Conservation (phyloP, 2,797 vertebrate species). For the Ara ararauna region DNA sequence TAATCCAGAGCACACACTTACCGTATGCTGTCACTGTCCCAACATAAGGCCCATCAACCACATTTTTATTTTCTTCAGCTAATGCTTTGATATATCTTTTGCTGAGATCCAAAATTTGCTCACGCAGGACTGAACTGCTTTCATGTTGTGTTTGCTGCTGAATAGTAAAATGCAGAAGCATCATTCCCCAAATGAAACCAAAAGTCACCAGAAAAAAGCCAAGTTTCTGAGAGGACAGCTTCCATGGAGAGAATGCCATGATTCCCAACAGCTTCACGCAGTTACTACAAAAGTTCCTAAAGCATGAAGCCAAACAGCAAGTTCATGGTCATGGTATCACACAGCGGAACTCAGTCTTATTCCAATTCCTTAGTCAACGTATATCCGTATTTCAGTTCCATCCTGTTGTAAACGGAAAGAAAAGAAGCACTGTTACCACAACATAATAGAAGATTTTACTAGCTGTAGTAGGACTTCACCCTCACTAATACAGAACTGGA, state of each 20-base stretch:
- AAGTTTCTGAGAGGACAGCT: constrained; percentile 98
- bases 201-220: constrained; percentile 99
- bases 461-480: background rate
- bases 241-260: constrained; percentile 95
- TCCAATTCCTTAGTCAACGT: constrained; percentile 70
- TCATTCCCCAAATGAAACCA: constrained; percentile 99
- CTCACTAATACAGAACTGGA: background rate
- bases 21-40: constrained; percentile 98
- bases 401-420: constrained; percentile 53
- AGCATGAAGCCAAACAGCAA: constrained; percentile 31
- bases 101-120: constrained; percentile 98
- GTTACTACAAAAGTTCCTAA: constrained; percentile 55
- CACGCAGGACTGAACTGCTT: constrained; percentile 93
- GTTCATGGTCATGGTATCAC: constrained; percentile 70
- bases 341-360: constrained; percentile 52
- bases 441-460: background rate
- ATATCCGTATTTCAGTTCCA: constrained; percentile 63
- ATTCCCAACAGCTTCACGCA: constrained; percentile 60
- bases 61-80: constrained; percentile 96
- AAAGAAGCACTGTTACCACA: constrained; percentile 8
- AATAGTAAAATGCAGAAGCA: constrained; percentile 99
- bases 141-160: constrained; percentile 95
- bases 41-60: constrained; percentile 96
- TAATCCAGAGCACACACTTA: constrained; percentile 75
- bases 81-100: constrained; percentile 98